Base-by-base conservation (phyloP, 2,797 vertebrate genomes). In the Orestias chungarensis region DNA sequence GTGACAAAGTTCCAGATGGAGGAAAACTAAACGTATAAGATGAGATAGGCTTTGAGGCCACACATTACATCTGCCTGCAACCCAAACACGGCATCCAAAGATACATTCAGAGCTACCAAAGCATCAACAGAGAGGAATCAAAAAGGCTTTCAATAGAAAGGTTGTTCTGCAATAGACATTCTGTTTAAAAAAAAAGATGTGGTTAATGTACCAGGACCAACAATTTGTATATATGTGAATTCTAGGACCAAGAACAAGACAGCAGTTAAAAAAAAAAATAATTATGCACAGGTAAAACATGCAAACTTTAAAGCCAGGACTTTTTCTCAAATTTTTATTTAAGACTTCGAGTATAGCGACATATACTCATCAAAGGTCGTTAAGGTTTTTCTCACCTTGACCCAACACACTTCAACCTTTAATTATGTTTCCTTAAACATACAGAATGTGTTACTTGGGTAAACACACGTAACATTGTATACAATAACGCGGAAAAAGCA, bases 1-100 rank as follows among this genome's bases (percentile, higher is more conserved):
- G 64, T 68, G n/a, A 27, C 57, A 55, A 57, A 71, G 35, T 42
- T 55, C 23, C n/a, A 57, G 49, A 57, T 20, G 55, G 20, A 38
- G 46, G 12, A 14, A 3, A 27, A 38, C n/a, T 55, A 49, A 61
- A 69, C 4, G 35, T 25, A 23, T 17, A 18, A 29, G 25, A 43
- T 31, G 54, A 66, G 7, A 66, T 38, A 59, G 18, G 44, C 15
- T 8, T n/a, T 31, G 33, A 5, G 70, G 70, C 68, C n/a, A 35
- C 57, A 55, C 46, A 47, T 35, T 3, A 42, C 40, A 17, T 65
- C 27, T 46, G 15, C 35, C 44, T 61, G 9, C 1, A 52, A 35
- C 17, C 61, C n/a, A 7, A 33, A 75, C 42, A 67, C 23, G 29
- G 64, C 20, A 35, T 42, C 17, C 50, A 68, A 57, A 67, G 44